Evolutionary conservation across 2,797 vertebrate species (phyloP).

Genomic region (Onychomys arenicola): DNA sequence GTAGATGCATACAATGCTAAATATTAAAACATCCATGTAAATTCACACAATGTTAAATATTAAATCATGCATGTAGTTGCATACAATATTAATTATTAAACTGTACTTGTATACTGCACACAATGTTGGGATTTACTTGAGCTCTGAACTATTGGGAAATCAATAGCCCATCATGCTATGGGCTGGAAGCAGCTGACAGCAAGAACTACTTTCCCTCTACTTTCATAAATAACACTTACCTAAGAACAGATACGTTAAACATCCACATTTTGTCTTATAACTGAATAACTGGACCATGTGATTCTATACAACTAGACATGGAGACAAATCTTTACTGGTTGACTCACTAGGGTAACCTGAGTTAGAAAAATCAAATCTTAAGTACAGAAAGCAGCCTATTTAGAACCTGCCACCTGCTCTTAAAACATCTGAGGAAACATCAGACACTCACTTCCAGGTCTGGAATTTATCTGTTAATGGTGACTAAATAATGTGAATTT

Average conservation of each 20-base stretch:
- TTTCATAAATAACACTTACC: neutral
- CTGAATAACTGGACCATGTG: neutral
- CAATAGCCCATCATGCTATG: neutral
- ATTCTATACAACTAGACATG: neutral
- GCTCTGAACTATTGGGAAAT: neutral
- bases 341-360: neutral
- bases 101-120: neutral
- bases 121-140: neutral
- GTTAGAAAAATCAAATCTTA: neutral
- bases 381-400: neutral
- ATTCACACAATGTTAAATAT: neutral
- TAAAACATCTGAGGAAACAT: neutral
- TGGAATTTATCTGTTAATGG: neutral
- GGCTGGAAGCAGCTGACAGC: neutral
- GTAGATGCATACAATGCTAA: neutral
- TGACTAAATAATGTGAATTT: neutral
- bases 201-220: neutral
- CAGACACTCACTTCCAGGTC: neutral
- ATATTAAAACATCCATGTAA: neutral
- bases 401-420: neutral
- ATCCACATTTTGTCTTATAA: neutral
- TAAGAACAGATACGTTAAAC: neutral
- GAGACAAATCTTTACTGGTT: neutral
- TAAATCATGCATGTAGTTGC: neutral
- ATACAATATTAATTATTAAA: neutral